Evolutionary conservation across 2,888 invertebrate genomes (phyloP).

Genomic region (Gastrophysa polygoni): DNA sequence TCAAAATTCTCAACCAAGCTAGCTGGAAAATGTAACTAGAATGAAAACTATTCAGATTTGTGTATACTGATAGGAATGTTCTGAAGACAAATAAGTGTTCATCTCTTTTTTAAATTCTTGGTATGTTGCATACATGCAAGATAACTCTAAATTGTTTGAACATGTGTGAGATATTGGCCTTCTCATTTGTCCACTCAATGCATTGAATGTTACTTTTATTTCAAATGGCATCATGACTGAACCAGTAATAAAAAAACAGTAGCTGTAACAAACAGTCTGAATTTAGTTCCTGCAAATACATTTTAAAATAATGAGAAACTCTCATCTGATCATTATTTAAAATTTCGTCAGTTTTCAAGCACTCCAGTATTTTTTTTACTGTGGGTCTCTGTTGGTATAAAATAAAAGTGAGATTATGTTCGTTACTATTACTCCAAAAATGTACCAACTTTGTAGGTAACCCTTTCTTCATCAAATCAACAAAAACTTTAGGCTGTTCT

Average conservation of each 20-base stretch:
- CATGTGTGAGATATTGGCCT: conserved; percentile 4
- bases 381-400: too few relatives aligned
- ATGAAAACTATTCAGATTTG: background rate
- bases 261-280: background rate
- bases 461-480: background rate
- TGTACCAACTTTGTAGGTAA: background rate
- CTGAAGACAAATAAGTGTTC: background rate
- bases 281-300: conserved; percentile 1
- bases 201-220: background rate
- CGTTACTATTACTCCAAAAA: background rate
- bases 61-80: background rate
- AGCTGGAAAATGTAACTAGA: background rate
- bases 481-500: background rate
- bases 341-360: background rate
- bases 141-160: background rate
- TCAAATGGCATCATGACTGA: background rate
- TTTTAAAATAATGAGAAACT: background rate
- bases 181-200: background rate
- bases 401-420: too few relatives aligned
- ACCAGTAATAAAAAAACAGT: background rate
- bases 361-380: background rate
- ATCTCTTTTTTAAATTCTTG: conserved; percentile 1
- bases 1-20: background rate
- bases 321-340: background rate
- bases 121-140: background rate